Percentiles rank a stretch among this genome's conserved stretches.
phyloP scores from a whole-genome alignment of 2,113 vertebrate genomes.

The Ciconia maguari region DNA sequence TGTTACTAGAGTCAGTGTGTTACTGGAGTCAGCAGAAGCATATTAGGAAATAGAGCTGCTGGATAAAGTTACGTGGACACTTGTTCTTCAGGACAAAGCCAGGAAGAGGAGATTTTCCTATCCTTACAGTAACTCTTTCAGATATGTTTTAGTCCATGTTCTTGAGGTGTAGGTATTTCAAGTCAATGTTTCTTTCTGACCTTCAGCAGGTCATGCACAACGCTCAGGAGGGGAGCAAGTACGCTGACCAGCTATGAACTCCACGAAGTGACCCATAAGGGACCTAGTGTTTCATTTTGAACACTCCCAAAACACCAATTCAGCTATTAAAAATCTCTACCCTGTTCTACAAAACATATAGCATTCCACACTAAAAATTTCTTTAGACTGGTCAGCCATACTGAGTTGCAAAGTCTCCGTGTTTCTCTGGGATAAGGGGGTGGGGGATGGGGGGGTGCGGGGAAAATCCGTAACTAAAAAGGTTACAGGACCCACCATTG shows the following conservation, averaged over 20 bases:
- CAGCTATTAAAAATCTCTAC: background rate
- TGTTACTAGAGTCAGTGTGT: background rate
- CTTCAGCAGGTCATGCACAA: background rate
- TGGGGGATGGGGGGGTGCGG: background rate
- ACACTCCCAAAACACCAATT: background rate
- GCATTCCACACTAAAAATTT: background rate
- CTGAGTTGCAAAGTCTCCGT: background rate
- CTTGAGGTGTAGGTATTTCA: background rate
- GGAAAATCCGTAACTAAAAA: background rate
- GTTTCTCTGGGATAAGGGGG: background rate
- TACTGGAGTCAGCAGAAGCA: background rate
- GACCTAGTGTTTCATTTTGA: background rate
- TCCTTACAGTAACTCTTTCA: background rate
- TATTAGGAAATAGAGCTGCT: background rate
- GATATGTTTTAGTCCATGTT: background rate
- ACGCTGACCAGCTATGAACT: background rate
- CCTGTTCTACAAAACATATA: background rate
- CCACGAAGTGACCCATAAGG: rapidly evolving
- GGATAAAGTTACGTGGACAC: background rate
- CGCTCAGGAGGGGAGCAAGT: background rate
- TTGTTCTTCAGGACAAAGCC: background rate
- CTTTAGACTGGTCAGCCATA: too few species aligned
- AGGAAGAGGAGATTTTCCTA: background rate
- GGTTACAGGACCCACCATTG: rapidly evolving
- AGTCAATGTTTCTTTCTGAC: background rate